Evolutionary conservation across 2,113 vertebrate species (phyloP), one percentile per base, ranked within the genome.

Genomic region (human (Homo sapiens)): DNA sequence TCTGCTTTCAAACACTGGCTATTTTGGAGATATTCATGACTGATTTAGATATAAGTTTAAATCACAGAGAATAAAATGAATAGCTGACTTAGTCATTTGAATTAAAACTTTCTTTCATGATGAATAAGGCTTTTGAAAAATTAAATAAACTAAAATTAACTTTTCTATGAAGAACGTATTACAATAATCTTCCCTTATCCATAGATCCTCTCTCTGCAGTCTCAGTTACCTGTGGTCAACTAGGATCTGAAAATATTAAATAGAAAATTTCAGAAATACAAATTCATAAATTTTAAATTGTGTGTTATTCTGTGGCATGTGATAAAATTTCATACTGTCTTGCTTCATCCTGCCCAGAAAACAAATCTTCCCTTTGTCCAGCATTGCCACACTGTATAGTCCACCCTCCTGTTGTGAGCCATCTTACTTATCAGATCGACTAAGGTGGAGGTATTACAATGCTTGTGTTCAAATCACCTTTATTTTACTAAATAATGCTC

Each of bases 21-120:
- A 13, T 88, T 91, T 83, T 89, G 32, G 20, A 45, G 27, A 10
- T 48, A 61, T 38, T 80, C 20, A 22, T 86, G 83, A 38, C 30
- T 92, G 50, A 59, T 61, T 66, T 87, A 80, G n/a, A 68, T 92
- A n/a, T 45, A 27, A 64, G 23, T 78, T 82, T 64, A 83, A 75
- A 91, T 70, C 35, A 50, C 7, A 80, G 27, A 88, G 35, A 30
- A 92, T 38, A 68, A 61, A 81, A 57, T 82, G 73, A 66, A 81
- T 48, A 89, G 76, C 5, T 48, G n/a, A 90, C 48, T 45, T 66
- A 55, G 27, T 52, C 16, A 76, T 93, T 87, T 76, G 45, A 93
- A 72, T 40, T 94, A 35, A 92, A 76, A 66, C 27, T 87, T 93
- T 95, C 12, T 96, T 78, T 93, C n/a, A 91, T 64, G 20, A 59